Percentiles rank a stretch among this genome's conserved stretches.
Evolutionary conservation across 2,113 vertebrate genomes (phyloP).

Genomic region (Platycercus adscitus): DNA sequence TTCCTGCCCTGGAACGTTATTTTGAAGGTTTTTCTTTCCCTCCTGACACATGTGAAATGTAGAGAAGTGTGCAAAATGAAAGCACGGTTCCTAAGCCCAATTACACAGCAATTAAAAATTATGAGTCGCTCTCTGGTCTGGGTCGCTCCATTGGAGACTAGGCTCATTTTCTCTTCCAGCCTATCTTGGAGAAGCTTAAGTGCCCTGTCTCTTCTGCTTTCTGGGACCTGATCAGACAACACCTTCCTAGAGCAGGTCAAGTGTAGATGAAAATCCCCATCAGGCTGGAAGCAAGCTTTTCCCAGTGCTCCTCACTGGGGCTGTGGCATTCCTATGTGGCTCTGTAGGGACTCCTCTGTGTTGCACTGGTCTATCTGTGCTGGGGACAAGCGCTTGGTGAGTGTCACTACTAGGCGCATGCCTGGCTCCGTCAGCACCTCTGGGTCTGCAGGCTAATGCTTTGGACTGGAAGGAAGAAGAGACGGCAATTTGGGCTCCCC

Average conservation of each 20-base stretch:
- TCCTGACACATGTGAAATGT: background rate
- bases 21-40: background rate
- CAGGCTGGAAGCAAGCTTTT: background rate
- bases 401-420: accelerated
- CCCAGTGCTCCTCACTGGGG: accelerated
- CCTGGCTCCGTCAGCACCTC: accelerated
- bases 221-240: background rate
- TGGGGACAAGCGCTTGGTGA: background rate
- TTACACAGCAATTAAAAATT: conserved; percentile 25
- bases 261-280: background rate
- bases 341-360: background rate
- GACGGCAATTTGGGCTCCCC: background rate
- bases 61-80: background rate
- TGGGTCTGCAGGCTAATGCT: background rate
- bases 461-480: background rate
- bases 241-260: background rate
- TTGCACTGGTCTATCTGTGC: background rate
- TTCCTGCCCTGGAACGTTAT: background rate
- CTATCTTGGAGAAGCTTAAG: background rate
- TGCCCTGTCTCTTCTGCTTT: background rate
- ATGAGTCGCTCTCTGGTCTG: background rate
- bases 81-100: background rate
- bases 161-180: background rate
- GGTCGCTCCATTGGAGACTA: background rate
- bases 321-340: accelerated